Base-by-base conservation (phyloP, 2,888 invertebrate species). In the Saturnia japonica region DNA sequence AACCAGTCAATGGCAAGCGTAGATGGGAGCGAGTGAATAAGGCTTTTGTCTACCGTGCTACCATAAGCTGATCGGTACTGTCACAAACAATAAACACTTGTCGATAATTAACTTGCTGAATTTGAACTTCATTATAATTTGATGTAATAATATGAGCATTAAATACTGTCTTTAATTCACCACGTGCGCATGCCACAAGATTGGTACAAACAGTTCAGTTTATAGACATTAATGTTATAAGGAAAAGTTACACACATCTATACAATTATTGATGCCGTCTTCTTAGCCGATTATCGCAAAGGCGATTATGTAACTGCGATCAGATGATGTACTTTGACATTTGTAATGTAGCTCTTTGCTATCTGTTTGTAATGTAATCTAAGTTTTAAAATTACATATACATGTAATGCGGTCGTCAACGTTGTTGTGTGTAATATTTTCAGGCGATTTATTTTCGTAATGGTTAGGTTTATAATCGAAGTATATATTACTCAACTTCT, bases 21-120 rank as follows among this genome's bases (percentile, higher is more conserved):
- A 42, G 69, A 71, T 72, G 72, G 72, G 74, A 69, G 72, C 70
- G 75, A 73, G 71, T 81, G 81, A 84, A 84, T 80, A 80, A 68
- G 45, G 77, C 72, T 67, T 70, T 77, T 76, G 74, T 74, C 71
- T 72, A 74, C 64, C 64, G 72, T 71, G 70, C 70, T 71, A 73
- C 71, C 45, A 70, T 74, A 74, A 74, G 72, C 72, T 70, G 62
- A 68, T 76, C 74, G 75, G 76, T 73, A 72, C 71, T 72, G 51
- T 51, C 69, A 70, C 43, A 57, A 47, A 70, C 64, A 60, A 57
- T 64, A 71, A 70, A 74, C 78, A 78, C 78, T 77, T 75, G 69
- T 76, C 42, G 64, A 72, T 78, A 76, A 80, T 79, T 76, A 79
- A 73, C 72, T 72, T 68, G 60, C 72, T 70, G 66, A 76, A 78